phyloP scores from a whole-genome alignment of 1,140 invertebrate genomes.

The Drosophila subobscura region DNA sequence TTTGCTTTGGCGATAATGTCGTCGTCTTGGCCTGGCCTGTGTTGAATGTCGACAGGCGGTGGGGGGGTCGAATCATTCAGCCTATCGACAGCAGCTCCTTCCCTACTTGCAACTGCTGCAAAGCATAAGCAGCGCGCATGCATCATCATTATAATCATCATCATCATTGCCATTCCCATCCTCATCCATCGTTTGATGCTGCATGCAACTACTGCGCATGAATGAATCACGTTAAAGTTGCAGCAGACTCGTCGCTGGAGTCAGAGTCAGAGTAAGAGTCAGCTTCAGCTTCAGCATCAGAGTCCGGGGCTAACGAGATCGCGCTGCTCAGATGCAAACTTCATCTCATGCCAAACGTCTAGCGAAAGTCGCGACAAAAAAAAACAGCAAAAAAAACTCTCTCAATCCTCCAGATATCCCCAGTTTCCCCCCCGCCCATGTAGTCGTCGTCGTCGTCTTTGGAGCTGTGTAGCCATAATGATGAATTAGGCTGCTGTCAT shows the following conservation, averaged over 20 bases:
- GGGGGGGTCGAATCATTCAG: slow-evolving; percentile 57
- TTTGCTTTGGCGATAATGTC: slow-evolving; percentile 73
- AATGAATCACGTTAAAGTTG: slow-evolving; percentile 62
- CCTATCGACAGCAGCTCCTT: slow-evolving; percentile 52
- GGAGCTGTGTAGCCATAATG: slow-evolving; percentile 71
- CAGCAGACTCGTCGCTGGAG: no score
- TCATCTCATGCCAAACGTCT: slow-evolving; percentile 64
- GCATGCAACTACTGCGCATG: slow-evolving; percentile 77
- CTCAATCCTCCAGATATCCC: slow-evolving; percentile 40
- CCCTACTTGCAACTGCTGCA: slow-evolving; percentile 25
- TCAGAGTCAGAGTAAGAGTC: no score
- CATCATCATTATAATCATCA: slow-evolving; percentile 73
- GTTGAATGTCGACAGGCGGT: slow-evolving; percentile 70
- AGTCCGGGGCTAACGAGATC: slow-evolving; percentile 29
- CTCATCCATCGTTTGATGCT: neutral
- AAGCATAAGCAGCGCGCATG: slow-evolving; percentile 35
- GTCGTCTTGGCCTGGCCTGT: slow-evolving; percentile 57
- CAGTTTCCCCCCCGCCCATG: slow-evolving; percentile 5
- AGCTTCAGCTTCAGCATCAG: no score
- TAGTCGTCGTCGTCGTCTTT: slow-evolving; percentile 13
- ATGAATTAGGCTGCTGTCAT: slow-evolving; percentile 83
- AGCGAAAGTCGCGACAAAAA: slow-evolving; percentile 74
- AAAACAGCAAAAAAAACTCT: slow-evolving; percentile 36
- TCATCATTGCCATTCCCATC: slow-evolving; percentile 30
- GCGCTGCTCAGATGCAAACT: slow-evolving; percentile 41